These are phyloP conservation scores for Ophonus ardosiacus DNA, from an alignment of 2,888 invertebrate genomes.

Conservation along the genomic window DNA sequence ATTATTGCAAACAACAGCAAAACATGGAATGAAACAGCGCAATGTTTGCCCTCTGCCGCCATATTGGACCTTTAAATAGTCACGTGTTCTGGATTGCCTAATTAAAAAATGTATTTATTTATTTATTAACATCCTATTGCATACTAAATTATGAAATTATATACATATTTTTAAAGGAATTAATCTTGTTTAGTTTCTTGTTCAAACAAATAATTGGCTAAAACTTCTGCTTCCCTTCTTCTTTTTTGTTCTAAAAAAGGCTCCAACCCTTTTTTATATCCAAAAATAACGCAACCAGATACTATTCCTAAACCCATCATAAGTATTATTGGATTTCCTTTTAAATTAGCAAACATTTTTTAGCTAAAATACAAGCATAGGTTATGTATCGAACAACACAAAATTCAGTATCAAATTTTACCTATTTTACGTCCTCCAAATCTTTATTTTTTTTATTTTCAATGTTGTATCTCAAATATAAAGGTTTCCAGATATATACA, in stretches of 20 bases:
- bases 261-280: constrained; percentile 20
- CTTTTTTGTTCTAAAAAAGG: constrained; percentile 23
- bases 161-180: not conserved
- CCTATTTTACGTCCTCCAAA: constrained; percentile 32
- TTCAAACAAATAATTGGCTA: constrained; percentile 48
- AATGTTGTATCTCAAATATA: constrained; percentile 67
- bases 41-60: too few relatives aligned
- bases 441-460: constrained; percentile 63
- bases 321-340: constrained; percentile 48
- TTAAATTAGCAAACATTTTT: constrained; percentile 36
- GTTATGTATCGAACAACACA: not conserved
- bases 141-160: not conserved
- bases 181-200: constrained; percentile 10
- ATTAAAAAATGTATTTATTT: constrained; percentile 20
- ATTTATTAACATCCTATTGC: not conserved
- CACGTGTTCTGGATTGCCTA: too few relatives aligned
- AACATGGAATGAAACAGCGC: too few relatives aligned
- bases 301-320: constrained; percentile 4
- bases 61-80: too few relatives aligned
- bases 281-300: constrained; percentile 36
- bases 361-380: not conserved
- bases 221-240: constrained; percentile 26
- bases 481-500: constrained; percentile 74
- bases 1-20: too few relatives aligned
- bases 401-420: not conserved